Conservation (phyloP, 1,140 invertebrate species). For the Drosophila pectinifera region DNA sequence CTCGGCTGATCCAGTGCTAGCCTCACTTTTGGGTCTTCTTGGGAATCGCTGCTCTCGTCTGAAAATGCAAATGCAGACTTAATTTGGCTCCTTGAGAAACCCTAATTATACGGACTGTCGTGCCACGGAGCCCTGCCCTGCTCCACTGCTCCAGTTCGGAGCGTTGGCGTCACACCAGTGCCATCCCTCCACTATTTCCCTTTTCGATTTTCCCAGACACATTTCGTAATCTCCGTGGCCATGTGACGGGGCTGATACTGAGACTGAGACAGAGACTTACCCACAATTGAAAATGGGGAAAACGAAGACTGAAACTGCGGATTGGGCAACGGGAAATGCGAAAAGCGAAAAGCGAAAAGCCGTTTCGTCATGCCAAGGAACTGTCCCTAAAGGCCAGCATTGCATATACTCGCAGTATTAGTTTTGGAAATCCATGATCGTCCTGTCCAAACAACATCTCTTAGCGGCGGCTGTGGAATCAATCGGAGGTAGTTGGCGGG, state of each 20-base stretch:
- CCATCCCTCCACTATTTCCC: conserved; percentile 9
- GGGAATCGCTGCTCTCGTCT: conserved; percentile 7
- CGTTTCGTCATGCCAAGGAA: conserved; percentile 35
- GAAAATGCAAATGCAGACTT: conserved; percentile 25
- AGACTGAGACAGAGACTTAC: conserved; percentile 5
- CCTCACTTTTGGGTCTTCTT: conserved; percentile 9
- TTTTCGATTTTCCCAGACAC: conserved; percentile 56
- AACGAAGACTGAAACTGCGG: conserved; percentile 31
- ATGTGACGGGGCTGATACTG: conserved; percentile 26
- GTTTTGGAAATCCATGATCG: conserved; percentile 17
- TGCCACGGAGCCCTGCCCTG: conserved; percentile 20
- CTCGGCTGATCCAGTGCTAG: neutral
- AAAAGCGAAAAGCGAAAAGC: conserved; percentile 14
- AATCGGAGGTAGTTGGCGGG: conserved; percentile 14
- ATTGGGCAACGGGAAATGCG: conserved; percentile 48
- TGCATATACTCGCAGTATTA: conserved; percentile 2
- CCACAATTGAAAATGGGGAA: conserved; percentile 39
- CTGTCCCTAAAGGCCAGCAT: conserved; percentile 23
- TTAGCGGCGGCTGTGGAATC: conserved; percentile 24
- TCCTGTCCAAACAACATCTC: conserved; percentile 21
- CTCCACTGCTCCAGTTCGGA: conserved; percentile 58
- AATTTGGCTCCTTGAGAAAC: conserved; percentile 69
- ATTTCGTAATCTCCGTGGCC: conserved; percentile 63
- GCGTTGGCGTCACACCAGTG: conserved; percentile 7
- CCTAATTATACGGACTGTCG: conserved; percentile 57